These are phyloP conservation scores for Gnathonemus echidnorhynchus DNA, from an alignment of 2,113 vertebrate species.

Conservation along the genomic window DNA sequence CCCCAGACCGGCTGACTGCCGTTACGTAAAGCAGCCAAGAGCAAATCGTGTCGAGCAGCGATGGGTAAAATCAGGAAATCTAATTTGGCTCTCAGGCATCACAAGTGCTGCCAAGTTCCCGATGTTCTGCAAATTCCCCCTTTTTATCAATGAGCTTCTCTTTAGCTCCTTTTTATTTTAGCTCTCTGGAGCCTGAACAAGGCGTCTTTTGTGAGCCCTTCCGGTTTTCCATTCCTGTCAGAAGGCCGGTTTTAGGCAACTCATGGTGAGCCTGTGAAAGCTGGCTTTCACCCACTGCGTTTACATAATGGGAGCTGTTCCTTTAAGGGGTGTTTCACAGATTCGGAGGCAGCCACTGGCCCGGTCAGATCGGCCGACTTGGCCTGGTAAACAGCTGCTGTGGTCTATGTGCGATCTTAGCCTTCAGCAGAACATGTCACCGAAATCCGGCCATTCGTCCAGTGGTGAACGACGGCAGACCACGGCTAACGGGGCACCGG, in stretches of 20 bases:
- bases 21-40: conserved; percentile 5
- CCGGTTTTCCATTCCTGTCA: background rate
- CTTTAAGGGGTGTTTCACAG: background rate
- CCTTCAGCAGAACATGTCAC: background rate
- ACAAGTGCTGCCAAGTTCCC: conserved; percentile 7
- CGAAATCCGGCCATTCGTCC: background rate
- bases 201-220: conserved; percentile 8
- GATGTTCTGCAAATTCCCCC: background rate
- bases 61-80: conserved; percentile 13
- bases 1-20: background rate
- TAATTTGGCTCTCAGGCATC: background rate
- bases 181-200: background rate
- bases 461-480: background rate
- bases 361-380: background rate
- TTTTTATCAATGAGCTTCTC: conserved; percentile 14
- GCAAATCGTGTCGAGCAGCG: background rate
- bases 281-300: background rate
- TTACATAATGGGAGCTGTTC: background rate
- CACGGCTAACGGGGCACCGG: background rate
- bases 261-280: background rate
- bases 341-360: too few relatives aligned
- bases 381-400: background rate
- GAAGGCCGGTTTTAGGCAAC: background rate
- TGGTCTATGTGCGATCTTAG: background rate
- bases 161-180: background rate